A percentile compares a stretch with the other conserved stretches of the same genome.
phyloP scores from a whole-genome alignment of 2,888 invertebrate species.

The Xestia sexstrigata region DNA sequence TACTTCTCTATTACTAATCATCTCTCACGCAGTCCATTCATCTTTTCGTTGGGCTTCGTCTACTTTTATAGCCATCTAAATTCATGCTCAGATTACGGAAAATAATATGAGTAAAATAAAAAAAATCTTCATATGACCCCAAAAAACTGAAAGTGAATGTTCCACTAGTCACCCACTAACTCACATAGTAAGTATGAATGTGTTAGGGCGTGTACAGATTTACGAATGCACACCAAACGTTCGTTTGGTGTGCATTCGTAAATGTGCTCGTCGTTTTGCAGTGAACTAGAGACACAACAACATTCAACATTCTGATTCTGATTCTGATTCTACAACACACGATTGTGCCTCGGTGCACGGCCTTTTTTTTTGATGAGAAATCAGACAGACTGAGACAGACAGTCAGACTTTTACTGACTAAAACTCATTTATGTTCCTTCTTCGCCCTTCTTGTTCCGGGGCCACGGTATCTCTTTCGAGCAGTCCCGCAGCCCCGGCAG shows the following conservation, averaged over 20 bases:
- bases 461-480: too few species aligned
- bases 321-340: slow-evolving; percentile 30
- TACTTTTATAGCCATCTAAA: neutral
- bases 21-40: neutral
- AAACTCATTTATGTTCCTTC: too few species aligned
- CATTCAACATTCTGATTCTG: too few species aligned
- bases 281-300: too few species aligned
- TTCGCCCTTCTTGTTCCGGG: too few species aligned
- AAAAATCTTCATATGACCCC: neutral
- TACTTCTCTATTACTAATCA: neutral
- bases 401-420: too few species aligned
- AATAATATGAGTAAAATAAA: neutral
- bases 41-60: neutral
- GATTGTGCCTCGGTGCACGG: neutral
- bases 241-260: too few species aligned
- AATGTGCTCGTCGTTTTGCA: too few species aligned
- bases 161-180: slow-evolving; percentile 1
- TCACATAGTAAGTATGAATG: neutral
- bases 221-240: slow-evolving; percentile 6
- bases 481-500: too few species aligned
- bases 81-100: neutral
- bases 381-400: too few species aligned
- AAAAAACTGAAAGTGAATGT: neutral
- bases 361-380: too few species aligned
- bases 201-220: slow-evolving; percentile 34